Evolutionary conservation across 1,140 invertebrate species (phyloP), one percentile per base, ranked within the genome.

Genomic region (Ephestia elutella): DNA sequence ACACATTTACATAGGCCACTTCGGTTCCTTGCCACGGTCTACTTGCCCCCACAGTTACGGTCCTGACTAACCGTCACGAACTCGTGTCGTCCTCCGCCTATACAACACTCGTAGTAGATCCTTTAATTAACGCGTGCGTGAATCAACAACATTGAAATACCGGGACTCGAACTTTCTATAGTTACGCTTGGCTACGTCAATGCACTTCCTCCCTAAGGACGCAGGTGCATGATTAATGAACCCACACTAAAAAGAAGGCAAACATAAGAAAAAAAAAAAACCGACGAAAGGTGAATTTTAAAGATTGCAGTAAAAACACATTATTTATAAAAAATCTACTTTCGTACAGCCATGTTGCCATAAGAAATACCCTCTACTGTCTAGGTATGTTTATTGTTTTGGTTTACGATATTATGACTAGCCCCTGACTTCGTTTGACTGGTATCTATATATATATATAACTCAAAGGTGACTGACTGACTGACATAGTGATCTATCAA

Each of bases 51-150:
- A 44, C 10, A 44, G 13, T 44, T 44, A 44, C 13, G 35, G 15
- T 50, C 54, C 54, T 54, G 28, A 32, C 53, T 18, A 38, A 17
- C 17, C 17, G 55, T 56, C 55, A 56, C 55, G 55, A 56, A 49
- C 11, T 28, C 20, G 55, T 49, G 55, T 56, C 35, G 44, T 28
- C 55, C 55, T 56, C 20, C 9, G 1, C 15, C 8, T 19, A 15
- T 15, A 15, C n/a, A n/a, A 1, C n/a, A 44, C 13, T 15, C 5
- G 21, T 30, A 49, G 48, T 54, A 56, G 48, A 20, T 68, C 70
- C 65, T 73, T 71, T 80, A 75, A 78, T 82, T 75, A 75, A 68
- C 66, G 59, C 66, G 54, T 73, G 62, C 66, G 74, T 78, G 69
- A 76, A 77, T 77, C 58, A 68, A 74, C 70, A 75, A 44, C 38